Base-by-base conservation (phyloP, 1,140 invertebrate genomes). In the Coptotermes formosanus region DNA sequence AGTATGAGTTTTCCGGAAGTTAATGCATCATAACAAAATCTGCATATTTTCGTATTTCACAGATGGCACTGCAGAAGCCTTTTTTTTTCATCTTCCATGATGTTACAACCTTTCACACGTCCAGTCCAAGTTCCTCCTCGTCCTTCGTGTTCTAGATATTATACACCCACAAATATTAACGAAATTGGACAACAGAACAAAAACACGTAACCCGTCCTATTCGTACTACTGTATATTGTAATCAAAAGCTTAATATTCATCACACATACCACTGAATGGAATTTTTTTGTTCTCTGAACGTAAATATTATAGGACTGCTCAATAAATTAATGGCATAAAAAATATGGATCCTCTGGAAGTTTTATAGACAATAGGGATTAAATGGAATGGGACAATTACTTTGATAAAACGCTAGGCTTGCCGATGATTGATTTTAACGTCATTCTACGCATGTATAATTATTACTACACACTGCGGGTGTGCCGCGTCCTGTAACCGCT, bases 161-260 rank as follows among this genome's bases (percentile, higher is more conserved):
- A 75, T 75, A 30, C 64, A 30, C 64, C 64, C 64, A 30, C 64
- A 75, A 75, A 75, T 25, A 75, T 75, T 75, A 75, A 75, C 64
- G n/a, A 75, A 75, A 75, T 25, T 75, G 64, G n/a, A 30, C 64
- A n/a, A 12, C 64, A 75, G 25, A 75, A 75, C 64, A 75, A 75
- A 75, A 75, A 64, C 19, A 64, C 19, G 1, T n/a, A 64, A 8
- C 25, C 7, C 64, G 25, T 30, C 64, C 64, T 75, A 3, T 75
- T 30, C 3, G 3, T 69, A 69, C 64, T 69, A n/a, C n/a, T n/a
- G n/a, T n/a, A 69, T 69, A 69, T 69, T 69, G n/a, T 69, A 75
- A 75, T n/a, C 64, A 75, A 75, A 30, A 75, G 64, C 64, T 30
- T 75, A 75, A 75, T n/a, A 75, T 75, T 75, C n/a, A 75, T 75